These are phyloP conservation scores for Leuciscus waleckii DNA, from an alignment of 2,797 vertebrate species.

Conservation along the genomic window DNA sequence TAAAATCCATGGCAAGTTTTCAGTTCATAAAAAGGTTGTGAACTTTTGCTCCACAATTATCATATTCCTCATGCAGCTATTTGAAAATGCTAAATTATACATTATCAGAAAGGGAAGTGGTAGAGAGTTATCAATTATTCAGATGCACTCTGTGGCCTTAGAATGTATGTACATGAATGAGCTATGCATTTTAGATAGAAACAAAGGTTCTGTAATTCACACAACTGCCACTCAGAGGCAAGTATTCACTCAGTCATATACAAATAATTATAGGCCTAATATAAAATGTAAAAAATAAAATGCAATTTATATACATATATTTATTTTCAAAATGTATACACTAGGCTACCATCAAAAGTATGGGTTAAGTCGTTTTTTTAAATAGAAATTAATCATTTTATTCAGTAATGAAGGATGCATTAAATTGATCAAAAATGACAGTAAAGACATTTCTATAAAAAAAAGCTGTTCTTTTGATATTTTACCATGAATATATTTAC, in stretches of 20 bases:
- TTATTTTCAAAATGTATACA: neutral
- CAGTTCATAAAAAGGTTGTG: slow-evolving; percentile 20
- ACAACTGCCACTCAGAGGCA: neutral
- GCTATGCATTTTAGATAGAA: neutral
- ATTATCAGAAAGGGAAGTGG: slow-evolving; percentile 19
- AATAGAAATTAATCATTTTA: neutral
- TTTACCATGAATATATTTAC: no score
- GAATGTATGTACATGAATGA: neutral
- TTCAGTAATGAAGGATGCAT: neutral
- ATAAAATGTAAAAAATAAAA: neutral
- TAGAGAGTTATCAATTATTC: slow-evolving; percentile 44
- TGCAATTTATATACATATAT: neutral
- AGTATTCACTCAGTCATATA: neutral
- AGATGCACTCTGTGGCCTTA: slow-evolving; percentile 11
- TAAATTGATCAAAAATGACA: neutral
- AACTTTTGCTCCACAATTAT: slow-evolving; percentile 36
- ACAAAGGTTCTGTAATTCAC: neutral
- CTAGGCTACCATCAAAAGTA: neutral
- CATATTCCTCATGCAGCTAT: slow-evolving; percentile 8
- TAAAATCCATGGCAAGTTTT: neutral
- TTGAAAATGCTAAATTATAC: slow-evolving; percentile 30
- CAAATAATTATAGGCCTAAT: neutral
- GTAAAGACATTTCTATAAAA: neutral
- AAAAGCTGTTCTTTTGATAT: neutral
- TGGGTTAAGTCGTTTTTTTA: neutral